Base-by-base conservation (phyloP, 2,113 vertebrate genomes). In the Scartelaos histophorus region DNA sequence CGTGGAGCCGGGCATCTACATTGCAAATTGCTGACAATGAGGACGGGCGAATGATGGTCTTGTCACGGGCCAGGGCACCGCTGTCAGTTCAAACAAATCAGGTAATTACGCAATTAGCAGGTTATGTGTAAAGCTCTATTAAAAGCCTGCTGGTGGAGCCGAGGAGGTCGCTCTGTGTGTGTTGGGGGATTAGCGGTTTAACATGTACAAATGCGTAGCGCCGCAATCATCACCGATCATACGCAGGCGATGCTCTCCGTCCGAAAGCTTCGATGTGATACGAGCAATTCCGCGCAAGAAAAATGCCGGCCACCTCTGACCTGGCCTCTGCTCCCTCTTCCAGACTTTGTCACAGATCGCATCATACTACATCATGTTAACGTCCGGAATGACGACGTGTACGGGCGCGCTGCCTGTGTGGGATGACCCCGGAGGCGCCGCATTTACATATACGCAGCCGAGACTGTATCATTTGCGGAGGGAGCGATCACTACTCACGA, bases 21-120 rank as follows among this genome's bases (percentile, higher is more conserved):
- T 94, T 94, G 94, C 94, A 96, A 96, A 97, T 95, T 94, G 91
- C 93, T 93, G 94, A 95, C 94, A 94, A 88, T 90, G 92, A 94
- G 90, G 93, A 94, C 87, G 94, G 95, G 93, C 93, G 94, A 95
- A 96, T 95, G 94, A 95, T 92, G 92, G 93, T 85, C 86, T 90
- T 94, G 94, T 96, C 95, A 95, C 94, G 89, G 91, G 89, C 92
- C 92, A 93, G 92, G 94, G 94, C 93, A 90, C 85, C 45, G 84
- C 92, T 94, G 94, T 94, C 92, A 91, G 94, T 94, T 88, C 89
- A 94, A 92, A 95, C 91, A 95, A 94, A 93, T 92, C 91, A 87
- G 85, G 85, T 88, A 88, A 90, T 85, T 94, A 92, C 71, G 91
- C 85, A 95, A 95, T 95, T 95, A 95, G 92, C 80, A 87, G 89